phyloP scores from a whole-genome alignment of 2,888 invertebrate species.

The Lycocerus yunnanus region DNA sequence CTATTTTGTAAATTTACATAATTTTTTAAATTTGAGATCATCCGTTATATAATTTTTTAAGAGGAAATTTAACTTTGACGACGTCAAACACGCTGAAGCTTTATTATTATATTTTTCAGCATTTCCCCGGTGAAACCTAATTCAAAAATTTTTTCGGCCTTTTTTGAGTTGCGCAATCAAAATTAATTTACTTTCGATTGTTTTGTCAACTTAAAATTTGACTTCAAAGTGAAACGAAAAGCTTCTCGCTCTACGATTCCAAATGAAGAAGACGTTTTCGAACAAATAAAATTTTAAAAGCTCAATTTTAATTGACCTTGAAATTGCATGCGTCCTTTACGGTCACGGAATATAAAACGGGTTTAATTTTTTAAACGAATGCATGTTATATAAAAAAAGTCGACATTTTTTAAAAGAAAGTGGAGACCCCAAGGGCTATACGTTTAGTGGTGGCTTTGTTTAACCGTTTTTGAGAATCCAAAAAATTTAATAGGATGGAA shows the following conservation, averaged over 20 bases:
- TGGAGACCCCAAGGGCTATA: not conserved
- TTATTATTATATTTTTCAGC: too few species aligned
- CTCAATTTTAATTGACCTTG: constrained; percentile 17
- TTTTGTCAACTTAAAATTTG: not conserved
- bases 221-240: not conserved
- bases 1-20: not conserved
- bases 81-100: too few species aligned
- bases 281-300: not conserved
- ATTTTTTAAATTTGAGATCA: not conserved
- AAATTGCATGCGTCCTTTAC: constrained; percentile 11
- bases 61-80: not conserved
- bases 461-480: not conserved
- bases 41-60: not conserved
- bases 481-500: not conserved
- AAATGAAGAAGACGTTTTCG: not conserved
- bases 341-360: not conserved
- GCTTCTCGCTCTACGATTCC: not conserved
- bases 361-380: not conserved
- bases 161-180: too few species aligned
- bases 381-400: not conserved
- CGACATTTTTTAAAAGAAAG: not conserved
- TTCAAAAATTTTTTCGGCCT: too few species aligned
- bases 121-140: too few species aligned
- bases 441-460: not conserved
- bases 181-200: not conserved